Evolutionary conservation across 53 echinoderm and acorn worm species (phyloP).

Genomic region (Echinarachnius parma): DNA sequence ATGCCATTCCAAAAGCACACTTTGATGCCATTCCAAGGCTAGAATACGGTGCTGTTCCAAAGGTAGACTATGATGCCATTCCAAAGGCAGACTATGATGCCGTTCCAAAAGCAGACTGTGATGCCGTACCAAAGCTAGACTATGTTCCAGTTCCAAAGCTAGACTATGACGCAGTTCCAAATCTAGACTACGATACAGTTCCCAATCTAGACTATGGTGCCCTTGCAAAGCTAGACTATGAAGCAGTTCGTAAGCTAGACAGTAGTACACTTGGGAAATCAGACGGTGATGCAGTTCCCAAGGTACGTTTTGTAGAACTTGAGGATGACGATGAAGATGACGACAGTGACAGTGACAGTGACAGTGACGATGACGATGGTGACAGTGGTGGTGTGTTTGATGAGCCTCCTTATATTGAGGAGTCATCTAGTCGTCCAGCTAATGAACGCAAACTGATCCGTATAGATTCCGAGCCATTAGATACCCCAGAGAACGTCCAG

Average conservation of each 20-base stretch:
- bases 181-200: not conserved
- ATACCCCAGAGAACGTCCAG: not conserved
- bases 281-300: too few relatives aligned
- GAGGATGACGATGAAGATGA: too few relatives aligned
- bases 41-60: conserved; percentile 2
- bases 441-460: not conserved
- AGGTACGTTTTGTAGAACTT: too few relatives aligned
- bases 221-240: conserved; percentile 12
- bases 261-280: too few relatives aligned
- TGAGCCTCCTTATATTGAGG: too few relatives aligned
- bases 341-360: too few relatives aligned
- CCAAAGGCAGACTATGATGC: too few relatives aligned
- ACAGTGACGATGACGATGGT: too few relatives aligned
- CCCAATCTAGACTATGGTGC: too few relatives aligned
- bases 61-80: not conserved
- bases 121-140: not conserved
- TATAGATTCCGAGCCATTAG: not conserved
- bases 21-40: not conserved
- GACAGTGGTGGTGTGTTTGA: too few relatives aligned
- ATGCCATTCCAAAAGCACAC: not conserved
- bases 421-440: too few relatives aligned
- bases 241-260: not conserved
- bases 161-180: conserved; percentile 5
- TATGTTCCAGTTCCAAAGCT: conserved; percentile 2
- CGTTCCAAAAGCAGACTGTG: conserved; percentile 13